A percentile compares a stretch with the other conserved stretches of the same genome.
Conservation (phyloP, 2,113 vertebrate species). For the Ochotona curzoniae region DNA sequence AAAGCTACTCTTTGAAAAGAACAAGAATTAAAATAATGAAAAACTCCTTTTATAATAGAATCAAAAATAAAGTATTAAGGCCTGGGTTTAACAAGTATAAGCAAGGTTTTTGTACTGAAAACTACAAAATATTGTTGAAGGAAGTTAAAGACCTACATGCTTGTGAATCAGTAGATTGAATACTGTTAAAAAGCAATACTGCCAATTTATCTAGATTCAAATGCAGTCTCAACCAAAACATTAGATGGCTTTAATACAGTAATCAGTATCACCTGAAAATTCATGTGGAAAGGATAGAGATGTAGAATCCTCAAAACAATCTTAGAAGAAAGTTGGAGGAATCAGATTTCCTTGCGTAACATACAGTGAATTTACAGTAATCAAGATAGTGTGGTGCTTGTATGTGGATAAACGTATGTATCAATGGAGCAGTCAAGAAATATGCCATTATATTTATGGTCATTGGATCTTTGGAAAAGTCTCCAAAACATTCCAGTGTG, state of each 20-base stretch:
- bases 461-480: not conserved
- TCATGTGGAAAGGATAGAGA: not conserved
- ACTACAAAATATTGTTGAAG: slow-evolving; percentile 26
- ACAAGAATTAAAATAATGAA: slow-evolving; percentile 6
- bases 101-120: not conserved
- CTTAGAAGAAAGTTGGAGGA: not conserved
- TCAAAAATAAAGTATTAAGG: slow-evolving; percentile 41
- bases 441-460: not conserved
- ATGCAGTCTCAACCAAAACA: slow-evolving; percentile 3
- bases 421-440: not conserved
- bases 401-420: not conserved
- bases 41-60: not conserved
- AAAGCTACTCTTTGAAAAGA: slow-evolving; percentile 13
- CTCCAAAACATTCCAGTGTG: not conserved
- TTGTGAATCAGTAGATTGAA: slow-evolving; percentile 11
- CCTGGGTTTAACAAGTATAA: slow-evolving; percentile 11
- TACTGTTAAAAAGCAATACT: not conserved
- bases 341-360: not conserved
- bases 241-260: not conserved
- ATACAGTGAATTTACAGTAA: not conserved
- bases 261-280: not conserved
- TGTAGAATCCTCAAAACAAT: not conserved
- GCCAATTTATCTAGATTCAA: slow-evolving; percentile 13
- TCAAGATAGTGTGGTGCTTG: not conserved
- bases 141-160: not conserved